phyloP scores from a whole-genome alignment of 1,140 invertebrate genomes.

The Drosophila guanche region DNA sequence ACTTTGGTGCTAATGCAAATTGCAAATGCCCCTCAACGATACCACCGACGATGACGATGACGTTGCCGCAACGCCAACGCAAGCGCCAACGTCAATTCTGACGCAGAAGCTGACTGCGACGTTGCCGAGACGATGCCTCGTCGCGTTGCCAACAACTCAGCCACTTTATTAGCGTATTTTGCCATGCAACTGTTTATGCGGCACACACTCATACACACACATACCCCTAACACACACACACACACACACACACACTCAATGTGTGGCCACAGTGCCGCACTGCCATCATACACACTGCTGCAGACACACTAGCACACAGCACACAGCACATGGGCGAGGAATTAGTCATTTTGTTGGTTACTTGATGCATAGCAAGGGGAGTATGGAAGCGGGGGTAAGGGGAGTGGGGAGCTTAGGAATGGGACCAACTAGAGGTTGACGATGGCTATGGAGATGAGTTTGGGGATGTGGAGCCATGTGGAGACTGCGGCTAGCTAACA shows the following conservation, averaged over 20 bases:
- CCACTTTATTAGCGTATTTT: constrained; percentile 82
- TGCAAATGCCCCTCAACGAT: constrained; percentile 56
- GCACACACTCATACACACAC: constrained; percentile 48
- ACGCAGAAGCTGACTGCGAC: constrained; percentile 3
- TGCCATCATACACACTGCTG: no score
- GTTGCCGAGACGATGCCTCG: constrained; percentile 22
- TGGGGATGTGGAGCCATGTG: constrained; percentile 1
- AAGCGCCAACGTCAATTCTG: constrained; percentile 5
- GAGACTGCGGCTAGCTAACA: constrained; percentile 28
- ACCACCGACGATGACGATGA: constrained; percentile 9
- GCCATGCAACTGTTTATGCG: constrained; percentile 79
- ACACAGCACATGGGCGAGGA: constrained; percentile 44
- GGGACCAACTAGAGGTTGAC: background rate
- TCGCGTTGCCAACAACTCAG: constrained; percentile 59
- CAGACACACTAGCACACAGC: constrained; percentile 24
- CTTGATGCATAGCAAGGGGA: constrained; percentile 65
- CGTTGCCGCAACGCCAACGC: constrained; percentile 17
- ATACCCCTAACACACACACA: constrained; percentile 35
- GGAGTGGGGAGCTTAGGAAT: background rate
- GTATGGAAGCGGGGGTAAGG: background rate
- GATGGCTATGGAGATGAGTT: background rate
- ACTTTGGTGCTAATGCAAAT: constrained; percentile 79
- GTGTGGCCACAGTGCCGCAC: no score
- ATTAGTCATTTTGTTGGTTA: constrained; percentile 82
- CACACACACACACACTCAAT: background rate